phyloP scores from a whole-genome alignment of 2,888 invertebrate species.

The Leucozona laternaria region DNA sequence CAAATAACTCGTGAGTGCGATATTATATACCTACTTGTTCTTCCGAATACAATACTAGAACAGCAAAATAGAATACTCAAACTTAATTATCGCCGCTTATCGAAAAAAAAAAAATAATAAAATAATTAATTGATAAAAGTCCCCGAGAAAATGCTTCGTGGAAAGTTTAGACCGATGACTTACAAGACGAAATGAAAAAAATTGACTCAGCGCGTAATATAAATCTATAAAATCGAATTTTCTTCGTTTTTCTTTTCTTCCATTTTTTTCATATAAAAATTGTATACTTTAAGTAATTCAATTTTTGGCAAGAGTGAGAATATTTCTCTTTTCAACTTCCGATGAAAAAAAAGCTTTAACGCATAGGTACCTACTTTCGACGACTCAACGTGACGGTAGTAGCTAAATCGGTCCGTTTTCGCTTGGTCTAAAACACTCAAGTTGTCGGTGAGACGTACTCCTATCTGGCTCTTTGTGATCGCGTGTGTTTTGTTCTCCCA shows the following conservation, averaged over 20 bases:
- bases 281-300: neutral
- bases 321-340: neutral
- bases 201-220: constrained; percentile 35
- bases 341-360: constrained; percentile 7
- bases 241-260: neutral
- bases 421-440: neutral
- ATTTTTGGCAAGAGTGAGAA: neutral
- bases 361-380: neutral
- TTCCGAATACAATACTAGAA: constrained; percentile 2
- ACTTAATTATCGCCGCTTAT: constrained; percentile 59
- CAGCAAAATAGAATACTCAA: constrained; percentile 40
- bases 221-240: constrained; percentile 40
- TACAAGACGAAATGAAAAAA: constrained; percentile 37
- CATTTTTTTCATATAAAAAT: neutral
- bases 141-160: constrained; percentile 13
- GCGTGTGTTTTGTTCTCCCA: neutral
- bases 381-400: neutral
- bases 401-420: neutral
- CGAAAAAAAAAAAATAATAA: neutral
- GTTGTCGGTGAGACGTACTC: neutral
- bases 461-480: neutral
- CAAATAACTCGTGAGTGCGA: constrained; percentile 2
- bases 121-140: constrained; percentile 8
- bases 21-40: constrained; percentile 1
- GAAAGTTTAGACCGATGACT: constrained; percentile 48